Evolutionary conservation across 2,113 vertebrate species (phyloP).

Genomic region (Cichladusa arquata): DNA sequence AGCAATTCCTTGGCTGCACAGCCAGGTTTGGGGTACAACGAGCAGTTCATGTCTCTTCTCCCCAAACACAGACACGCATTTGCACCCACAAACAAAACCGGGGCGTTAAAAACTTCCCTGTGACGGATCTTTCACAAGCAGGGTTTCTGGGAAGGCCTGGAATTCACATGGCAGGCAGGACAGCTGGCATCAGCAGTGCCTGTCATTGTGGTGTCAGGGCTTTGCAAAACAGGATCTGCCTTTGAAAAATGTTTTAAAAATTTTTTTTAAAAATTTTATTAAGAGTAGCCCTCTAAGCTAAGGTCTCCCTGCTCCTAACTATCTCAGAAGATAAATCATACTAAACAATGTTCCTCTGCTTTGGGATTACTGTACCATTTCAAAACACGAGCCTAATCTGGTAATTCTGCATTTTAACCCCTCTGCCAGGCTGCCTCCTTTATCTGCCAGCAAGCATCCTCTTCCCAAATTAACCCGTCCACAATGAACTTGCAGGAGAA

Average conservation of each 20-base stretch:
- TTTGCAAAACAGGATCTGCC: background rate
- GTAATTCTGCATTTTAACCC: background rate
- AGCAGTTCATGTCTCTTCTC: background rate
- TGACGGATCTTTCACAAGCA: background rate
- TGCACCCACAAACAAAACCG: accelerated
- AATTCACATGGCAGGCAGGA: background rate
- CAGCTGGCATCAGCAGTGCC: background rate
- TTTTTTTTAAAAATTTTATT: background rate
- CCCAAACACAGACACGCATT: accelerated
- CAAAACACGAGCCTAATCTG: background rate
- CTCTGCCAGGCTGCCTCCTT: background rate
- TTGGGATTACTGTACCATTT: background rate
- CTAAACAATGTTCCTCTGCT: background rate
- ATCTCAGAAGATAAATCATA: background rate
- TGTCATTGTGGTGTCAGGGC: background rate
- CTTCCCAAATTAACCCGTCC: background rate
- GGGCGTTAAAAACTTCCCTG: background rate
- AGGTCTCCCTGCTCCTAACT: background rate
- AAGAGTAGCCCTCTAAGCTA: background rate
- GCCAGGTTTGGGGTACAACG: background rate
- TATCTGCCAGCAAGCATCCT: background rate
- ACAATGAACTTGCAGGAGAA: background rate
- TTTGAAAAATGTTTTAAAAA: background rate
- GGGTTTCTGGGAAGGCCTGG: background rate
- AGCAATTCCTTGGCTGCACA: background rate